Percentiles rank a stretch among this genome's conserved stretches.
These are phyloP conservation scores for Ceratina australensis DNA, from an alignment of 1,140 invertebrate genomes.

Conservation along the genomic window DNA sequence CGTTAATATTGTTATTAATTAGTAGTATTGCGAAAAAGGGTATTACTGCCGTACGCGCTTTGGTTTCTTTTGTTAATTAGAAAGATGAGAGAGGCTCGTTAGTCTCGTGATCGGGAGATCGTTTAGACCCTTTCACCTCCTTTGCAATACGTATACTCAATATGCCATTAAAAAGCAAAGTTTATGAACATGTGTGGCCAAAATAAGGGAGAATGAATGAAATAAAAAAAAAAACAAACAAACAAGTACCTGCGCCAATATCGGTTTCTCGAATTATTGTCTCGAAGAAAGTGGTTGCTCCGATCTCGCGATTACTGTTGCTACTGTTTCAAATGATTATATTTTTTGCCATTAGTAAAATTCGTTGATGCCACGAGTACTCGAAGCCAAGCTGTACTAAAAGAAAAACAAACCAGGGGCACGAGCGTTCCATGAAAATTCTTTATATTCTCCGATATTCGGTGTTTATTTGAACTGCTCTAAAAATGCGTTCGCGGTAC, in stretches of 20 bases:
- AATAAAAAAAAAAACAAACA: no score
- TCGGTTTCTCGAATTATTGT: slow-evolving; percentile 20
- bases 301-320: slow-evolving; percentile 15
- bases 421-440: background rate
- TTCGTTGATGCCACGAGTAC: background rate
- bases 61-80: slow-evolving; percentile 60
- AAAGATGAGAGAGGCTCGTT: background rate
- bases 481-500: background rate
- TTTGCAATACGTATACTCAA: background rate
- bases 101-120: slow-evolving; percentile 18
- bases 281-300: background rate
- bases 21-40: slow-evolving; percentile 68
- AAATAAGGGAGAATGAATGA: background rate
- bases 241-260: slow-evolving; percentile 17
- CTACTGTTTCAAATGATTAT: background rate
- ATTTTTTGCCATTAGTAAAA: slow-evolving; percentile 34
- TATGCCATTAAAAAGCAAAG: background rate
- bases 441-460: background rate
- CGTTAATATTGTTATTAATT: slow-evolving; percentile 73
- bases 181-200: background rate
- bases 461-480: background rate
- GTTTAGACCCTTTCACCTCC: background rate
- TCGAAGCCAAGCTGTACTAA: slow-evolving; percentile 1
- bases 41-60: slow-evolving; percentile 67
- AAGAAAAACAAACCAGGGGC: background rate